These are phyloP conservation scores for Apis mellifera DNA, from an alignment of 1,140 invertebrate species.

Conservation along the genomic window Amel_HAv3.1 CM009940.2:4467001-4467500, in stretches of 20 bases:
- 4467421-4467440: background rate
- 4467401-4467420: too few relatives aligned
- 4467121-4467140: background rate
- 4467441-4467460: background rate
- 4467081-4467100: background rate
- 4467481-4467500: background rate
- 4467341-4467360: conserved; percentile 36
- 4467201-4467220: conserved; percentile 57
- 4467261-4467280: conserved; percentile 24
- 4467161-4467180: conserved; percentile 54
- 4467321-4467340: conserved; percentile 25
- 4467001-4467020: conserved; percentile 17
- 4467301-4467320: too few relatives aligned
- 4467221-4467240: conserved; percentile 61
- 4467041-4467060: conserved; percentile 60
- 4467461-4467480: too few relatives aligned
- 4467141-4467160: conserved; percentile 18
- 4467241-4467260: conserved; percentile 55
- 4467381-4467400: background rate
- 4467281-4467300: conserved; percentile 11
- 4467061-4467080: conserved; percentile 4
- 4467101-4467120: background rate
- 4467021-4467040: conserved; percentile 9
- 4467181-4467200: conserved; percentile 66
- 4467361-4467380: conserved; percentile 25